phyloP scores from a whole-genome alignment of 2,113 vertebrate genomes.

The Anhinga anhinga region DNA sequence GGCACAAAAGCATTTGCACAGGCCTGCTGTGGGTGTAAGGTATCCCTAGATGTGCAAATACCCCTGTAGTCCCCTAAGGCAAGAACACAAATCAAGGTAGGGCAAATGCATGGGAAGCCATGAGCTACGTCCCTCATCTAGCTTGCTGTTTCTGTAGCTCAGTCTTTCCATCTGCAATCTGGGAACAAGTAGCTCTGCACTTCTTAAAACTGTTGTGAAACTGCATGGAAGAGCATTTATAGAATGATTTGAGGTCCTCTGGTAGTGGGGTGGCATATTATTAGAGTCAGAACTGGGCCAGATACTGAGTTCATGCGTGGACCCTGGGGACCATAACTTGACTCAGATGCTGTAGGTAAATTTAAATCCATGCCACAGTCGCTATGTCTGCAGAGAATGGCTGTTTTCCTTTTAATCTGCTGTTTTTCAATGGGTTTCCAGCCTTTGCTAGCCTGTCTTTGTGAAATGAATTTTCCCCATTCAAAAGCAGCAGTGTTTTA shows the following conservation, averaged over 20 bases:
- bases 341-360: slow-evolving; percentile 28
- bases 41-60: neutral
- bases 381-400: neutral
- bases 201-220: neutral
- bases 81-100: neutral
- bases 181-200: neutral
- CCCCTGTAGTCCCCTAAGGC: neutral
- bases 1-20: neutral
- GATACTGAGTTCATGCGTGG: neutral
- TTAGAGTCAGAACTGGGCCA: neutral
- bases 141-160: neutral
- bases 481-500: slow-evolving; percentile 67
- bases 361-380: slow-evolving; percentile 23
- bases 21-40: neutral
- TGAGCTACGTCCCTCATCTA: neutral
- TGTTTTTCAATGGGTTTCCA: slow-evolving; percentile 45
- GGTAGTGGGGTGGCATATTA: neutral
- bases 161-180: neutral
- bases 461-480: slow-evolving; percentile 54
- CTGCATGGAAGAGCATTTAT: neutral
- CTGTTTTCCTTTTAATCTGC: slow-evolving; percentile 45
- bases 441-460: slow-evolving; percentile 54
- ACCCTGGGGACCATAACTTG: neutral
- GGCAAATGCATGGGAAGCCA: neutral
- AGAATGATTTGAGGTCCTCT: neutral